Evolutionary conservation across 2,888 invertebrate genomes (phyloP).

Genomic region (Macrostomum cliftonense): DNA sequence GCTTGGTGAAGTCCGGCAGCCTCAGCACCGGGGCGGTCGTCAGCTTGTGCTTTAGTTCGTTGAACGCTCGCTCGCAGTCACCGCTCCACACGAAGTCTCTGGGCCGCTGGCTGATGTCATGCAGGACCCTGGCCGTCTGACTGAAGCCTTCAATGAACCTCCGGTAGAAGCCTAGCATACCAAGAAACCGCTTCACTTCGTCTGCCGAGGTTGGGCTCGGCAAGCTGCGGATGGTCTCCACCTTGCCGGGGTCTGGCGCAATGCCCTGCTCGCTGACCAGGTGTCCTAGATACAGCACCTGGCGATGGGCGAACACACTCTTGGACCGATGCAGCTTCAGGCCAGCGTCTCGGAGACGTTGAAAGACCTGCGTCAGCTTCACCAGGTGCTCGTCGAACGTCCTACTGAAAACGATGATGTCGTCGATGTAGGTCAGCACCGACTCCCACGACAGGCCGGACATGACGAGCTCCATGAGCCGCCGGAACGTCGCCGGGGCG

Average conservation of each 20-base stretch:
- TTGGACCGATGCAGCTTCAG: slow-evolving; percentile 11
- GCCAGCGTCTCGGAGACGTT: slow-evolving; percentile 4
- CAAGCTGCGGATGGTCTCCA: slow-evolving; percentile 1
- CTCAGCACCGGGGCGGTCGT: too few relatives aligned
- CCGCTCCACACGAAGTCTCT: too few relatives aligned
- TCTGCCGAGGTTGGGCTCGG: slow-evolving; percentile 1
- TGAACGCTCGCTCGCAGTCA: too few relatives aligned
- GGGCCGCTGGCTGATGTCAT: background rate
- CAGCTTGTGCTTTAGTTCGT: too few relatives aligned
- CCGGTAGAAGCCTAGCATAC: slow-evolving; percentile 8
- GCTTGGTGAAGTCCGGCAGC: too few relatives aligned
- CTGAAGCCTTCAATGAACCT: slow-evolving; percentile 10
- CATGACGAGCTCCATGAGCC: too few relatives aligned
- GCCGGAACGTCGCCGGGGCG: too few relatives aligned
- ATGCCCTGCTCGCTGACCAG: slow-evolving; percentile 8
- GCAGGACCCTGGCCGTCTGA: background rate
- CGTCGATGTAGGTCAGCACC: too few relatives aligned
- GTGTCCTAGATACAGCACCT: slow-evolving; percentile 12
- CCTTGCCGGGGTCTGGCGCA: slow-evolving; percentile 6
- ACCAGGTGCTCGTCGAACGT: too few relatives aligned
- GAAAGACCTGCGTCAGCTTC: slow-evolving; percentile 4
- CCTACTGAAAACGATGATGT: too few relatives aligned
- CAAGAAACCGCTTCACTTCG: slow-evolving; percentile 4
- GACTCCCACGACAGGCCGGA: too few relatives aligned
- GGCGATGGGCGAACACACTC: slow-evolving; percentile 1